phyloP scores from a whole-genome alignment of 2,797 vertebrate genomes.

The Lagorchestes hirsutus region DNA sequence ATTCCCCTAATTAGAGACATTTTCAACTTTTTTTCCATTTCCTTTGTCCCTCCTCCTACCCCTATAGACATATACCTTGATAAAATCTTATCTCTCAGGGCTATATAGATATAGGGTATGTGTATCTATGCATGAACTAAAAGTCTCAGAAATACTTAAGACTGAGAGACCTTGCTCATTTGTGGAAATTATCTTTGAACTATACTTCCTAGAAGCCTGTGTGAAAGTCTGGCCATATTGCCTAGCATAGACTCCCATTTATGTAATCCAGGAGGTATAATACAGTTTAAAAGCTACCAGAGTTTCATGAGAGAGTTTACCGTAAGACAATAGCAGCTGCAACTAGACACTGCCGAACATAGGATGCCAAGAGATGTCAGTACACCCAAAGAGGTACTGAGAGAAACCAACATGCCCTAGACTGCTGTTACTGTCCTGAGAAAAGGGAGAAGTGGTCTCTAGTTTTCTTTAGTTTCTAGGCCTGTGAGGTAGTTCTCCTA shows the following conservation, averaged over 20 bases:
- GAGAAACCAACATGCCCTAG: no score
- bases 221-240: not conserved
- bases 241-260: not conserved
- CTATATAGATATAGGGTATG: no score
- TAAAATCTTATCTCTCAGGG: not conserved
- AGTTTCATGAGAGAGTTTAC: not conserved
- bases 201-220: not conserved
- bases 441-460: not conserved
- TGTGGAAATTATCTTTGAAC: not conserved
- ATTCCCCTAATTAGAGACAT: not conserved
- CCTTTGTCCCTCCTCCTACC: not conserved
- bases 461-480: not conserved
- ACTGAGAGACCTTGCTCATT: not conserved
- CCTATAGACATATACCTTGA: not conserved
- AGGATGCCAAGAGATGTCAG: not conserved
- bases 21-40: not conserved
- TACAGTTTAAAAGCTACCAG: not conserved
- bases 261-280: not conserved
- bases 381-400: not conserved
- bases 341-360: not conserved
- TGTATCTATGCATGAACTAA: no score
- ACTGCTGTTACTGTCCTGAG: not conserved
- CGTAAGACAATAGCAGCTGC: not conserved
- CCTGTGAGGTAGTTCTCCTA: not conserved
- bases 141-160: not conserved